Evolutionary conservation across 2,113 vertebrate species (phyloP).

Genomic region (Centropus unirufus): DNA sequence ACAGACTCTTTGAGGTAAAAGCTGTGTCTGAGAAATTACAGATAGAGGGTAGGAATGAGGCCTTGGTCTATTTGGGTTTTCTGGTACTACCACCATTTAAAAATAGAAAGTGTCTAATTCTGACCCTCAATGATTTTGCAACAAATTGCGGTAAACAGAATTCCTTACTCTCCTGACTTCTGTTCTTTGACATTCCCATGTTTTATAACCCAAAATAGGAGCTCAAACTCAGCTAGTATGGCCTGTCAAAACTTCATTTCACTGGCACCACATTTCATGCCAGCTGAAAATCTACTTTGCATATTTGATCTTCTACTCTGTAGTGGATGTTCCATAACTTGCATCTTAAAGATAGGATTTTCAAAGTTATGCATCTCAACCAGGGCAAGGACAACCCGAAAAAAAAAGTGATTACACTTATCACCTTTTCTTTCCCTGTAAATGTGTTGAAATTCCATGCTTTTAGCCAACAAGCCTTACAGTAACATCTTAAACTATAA

Average conservation of each 20-base stretch:
- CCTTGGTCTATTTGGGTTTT: background rate
- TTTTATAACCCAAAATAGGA: background rate
- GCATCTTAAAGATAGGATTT: background rate
- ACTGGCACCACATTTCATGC: background rate
- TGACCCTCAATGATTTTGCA: background rate
- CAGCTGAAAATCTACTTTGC: constrained; percentile 21
- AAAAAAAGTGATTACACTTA: background rate
- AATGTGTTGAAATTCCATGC: background rate
- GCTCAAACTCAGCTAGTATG: background rate
- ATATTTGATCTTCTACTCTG: background rate
- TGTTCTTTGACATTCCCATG: background rate
- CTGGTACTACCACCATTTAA: background rate
- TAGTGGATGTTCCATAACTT: background rate
- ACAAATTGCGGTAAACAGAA: background rate
- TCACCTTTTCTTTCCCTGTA: background rate
- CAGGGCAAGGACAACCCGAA: background rate
- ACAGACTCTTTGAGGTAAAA: background rate
- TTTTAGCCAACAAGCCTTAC: background rate
- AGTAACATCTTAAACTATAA: background rate
- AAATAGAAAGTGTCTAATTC: background rate
- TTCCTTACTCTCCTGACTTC: background rate
- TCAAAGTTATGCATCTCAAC: background rate
- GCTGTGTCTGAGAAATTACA: background rate
- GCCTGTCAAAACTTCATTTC: background rate
- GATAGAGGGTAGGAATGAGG: background rate